phyloP scores from a whole-genome alignment of 1,140 invertebrate species.

The Hylyphantes graminicola region DNA sequence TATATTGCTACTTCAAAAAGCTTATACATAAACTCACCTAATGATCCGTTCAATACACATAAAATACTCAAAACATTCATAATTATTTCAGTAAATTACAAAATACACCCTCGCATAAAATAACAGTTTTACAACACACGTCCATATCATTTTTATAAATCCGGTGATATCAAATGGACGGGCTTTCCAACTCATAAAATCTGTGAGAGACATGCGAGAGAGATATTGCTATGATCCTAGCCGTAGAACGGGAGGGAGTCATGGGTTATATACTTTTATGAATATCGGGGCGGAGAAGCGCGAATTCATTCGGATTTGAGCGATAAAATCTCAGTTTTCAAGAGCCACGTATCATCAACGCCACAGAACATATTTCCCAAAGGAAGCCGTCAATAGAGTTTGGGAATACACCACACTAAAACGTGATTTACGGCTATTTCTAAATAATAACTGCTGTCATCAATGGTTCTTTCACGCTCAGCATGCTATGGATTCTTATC shows the following conservation, averaged over 20 bases:
- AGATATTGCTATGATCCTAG: not conserved
- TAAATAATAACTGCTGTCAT: too few relatives aligned
- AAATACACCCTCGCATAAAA: too few relatives aligned
- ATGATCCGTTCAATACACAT: too few relatives aligned
- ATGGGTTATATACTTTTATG: constrained; percentile 45
- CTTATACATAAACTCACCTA: too few relatives aligned
- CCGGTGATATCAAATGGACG: not conserved
- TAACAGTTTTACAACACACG: not conserved
- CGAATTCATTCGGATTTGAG: constrained; percentile 18
- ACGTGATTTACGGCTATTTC: not conserved
- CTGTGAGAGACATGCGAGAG: not conserved
- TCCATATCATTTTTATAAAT: constrained; percentile 20
- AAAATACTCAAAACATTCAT: too few relatives aligned
- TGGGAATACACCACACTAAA: constrained; percentile 30
- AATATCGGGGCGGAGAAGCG: constrained; percentile 17
- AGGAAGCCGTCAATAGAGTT: not conserved
- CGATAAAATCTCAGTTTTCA: constrained; percentile 39
- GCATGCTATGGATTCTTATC: too few relatives aligned
- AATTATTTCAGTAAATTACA: too few relatives aligned
- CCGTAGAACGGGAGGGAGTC: not conserved
- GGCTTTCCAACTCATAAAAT: constrained; percentile 40
- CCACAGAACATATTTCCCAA: constrained; percentile 19
- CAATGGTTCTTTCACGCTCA: too few relatives aligned
- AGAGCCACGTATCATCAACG: constrained; percentile 21
- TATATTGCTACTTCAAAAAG: too few relatives aligned